Conservation (phyloP, 2,113 vertebrate genomes). For the Tragelaphus strepsiceros region DNA sequence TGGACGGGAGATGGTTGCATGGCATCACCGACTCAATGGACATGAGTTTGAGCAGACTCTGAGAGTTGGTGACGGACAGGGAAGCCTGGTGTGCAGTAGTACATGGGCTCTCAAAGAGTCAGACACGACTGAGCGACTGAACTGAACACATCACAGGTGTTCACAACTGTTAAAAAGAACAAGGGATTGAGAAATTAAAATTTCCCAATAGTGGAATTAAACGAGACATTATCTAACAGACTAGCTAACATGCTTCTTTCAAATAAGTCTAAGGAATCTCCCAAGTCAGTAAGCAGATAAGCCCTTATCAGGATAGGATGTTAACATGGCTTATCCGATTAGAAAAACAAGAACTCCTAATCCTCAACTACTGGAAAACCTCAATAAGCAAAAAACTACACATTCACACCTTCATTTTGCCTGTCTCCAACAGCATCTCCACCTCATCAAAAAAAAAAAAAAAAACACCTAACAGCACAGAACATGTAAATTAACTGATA, state of each 20-base stretch:
- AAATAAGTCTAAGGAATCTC: neutral
- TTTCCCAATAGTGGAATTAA: neutral
- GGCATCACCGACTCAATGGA: neutral
- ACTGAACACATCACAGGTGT: neutral
- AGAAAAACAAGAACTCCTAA: neutral
- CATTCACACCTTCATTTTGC: neutral
- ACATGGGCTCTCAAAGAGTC: neutral
- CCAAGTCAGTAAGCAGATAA: neutral
- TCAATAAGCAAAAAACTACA: neutral
- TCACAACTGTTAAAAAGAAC: neutral
- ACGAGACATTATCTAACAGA: neutral
- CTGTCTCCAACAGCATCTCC: neutral
- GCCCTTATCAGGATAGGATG: neutral
- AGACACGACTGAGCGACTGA: neutral
- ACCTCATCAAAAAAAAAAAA: neutral
- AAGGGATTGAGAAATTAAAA: constrained; percentile 19
- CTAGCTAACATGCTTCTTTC: neutral
- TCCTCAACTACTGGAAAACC: neutral
- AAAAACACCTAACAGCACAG: neutral
- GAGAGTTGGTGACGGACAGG: neutral
- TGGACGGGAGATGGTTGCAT: neutral
- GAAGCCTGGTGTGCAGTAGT: neutral
- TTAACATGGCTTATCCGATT: constrained; percentile 3
- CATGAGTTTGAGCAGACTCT: neutral
- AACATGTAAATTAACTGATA: neutral